Evolutionary conservation across 2,797 vertebrate species (phyloP), one percentile per base, ranked within the genome.

Genomic region (Melopsittacus undulatus): DNA sequence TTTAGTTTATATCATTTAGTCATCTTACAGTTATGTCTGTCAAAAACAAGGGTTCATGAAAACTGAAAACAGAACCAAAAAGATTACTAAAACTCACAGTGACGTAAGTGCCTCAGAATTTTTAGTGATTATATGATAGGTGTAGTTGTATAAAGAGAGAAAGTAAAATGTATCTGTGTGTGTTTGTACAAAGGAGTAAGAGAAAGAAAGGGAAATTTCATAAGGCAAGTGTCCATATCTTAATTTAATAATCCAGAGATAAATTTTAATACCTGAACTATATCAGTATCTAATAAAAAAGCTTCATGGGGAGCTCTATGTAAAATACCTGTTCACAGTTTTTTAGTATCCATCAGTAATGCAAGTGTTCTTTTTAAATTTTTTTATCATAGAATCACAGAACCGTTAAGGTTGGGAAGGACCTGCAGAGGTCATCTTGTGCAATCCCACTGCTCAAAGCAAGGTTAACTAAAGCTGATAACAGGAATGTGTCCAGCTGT

Each of bases 401-500:
- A 67, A 32, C 3, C 1, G 0, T 61, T 51, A 64, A 61, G 3
- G 7, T 46, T 74, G 27, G 30, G 73, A 66, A 12, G 7, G 7
- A 42, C 7, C 20, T 77, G 40, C 67, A 75, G 29, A 42, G 13
- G 19, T 43, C 20, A 26, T 42, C 5, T 83, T 76, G 9, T 64
- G 27, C 14, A 29, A 26, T 38, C 12, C 8, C 23, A 61, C n/a
- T 46, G 43, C 40, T 79, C 54, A 69, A 64, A 83, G 34, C 8
- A 56, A 54, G 64, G 49, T 38, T n/a, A 68, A 8, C 7, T 20
- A 30, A 8, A 67, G 19, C 5, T 82, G 32, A 27, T 36, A 82
- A 3, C 6, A 38, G 19, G 13, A 40, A 38, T 20, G 3, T 7
- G 5, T 26, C 1, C 6, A 29, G 9, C 3, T 64, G 29, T 40